phyloP scores from a whole-genome alignment of 2,113 vertebrate species.

The Microtus pennsylvanicus region DNA sequence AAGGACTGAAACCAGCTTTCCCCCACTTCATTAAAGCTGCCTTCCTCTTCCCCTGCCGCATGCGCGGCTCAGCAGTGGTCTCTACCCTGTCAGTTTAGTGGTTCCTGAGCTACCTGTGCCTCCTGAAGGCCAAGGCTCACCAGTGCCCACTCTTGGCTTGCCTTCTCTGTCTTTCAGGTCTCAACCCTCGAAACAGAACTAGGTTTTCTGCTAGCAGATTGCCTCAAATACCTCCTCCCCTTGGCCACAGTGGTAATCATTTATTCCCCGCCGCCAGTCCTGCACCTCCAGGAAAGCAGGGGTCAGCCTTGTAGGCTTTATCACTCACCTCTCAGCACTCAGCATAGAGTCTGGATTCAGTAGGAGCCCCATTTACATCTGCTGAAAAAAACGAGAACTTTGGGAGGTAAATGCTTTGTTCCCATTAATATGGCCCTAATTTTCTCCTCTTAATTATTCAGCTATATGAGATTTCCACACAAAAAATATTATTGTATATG shows the following conservation, averaged over 20 bases:
- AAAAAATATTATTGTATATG: not conserved
- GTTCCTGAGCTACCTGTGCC: not conserved
- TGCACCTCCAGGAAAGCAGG: not conserved
- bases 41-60: not conserved
- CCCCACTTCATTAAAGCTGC: not conserved
- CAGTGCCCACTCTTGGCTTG: not conserved
- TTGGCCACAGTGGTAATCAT: not conserved
- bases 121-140: not conserved
- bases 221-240: not conserved
- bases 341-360: not conserved
- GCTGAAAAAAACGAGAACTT: not conserved
- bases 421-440: not conserved
- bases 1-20: not conserved
- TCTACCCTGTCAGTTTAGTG: not conserved
- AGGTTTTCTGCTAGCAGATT: not conserved
- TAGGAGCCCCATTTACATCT: slow-evolving; percentile 1
- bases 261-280: not conserved
- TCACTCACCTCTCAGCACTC: not conserved
- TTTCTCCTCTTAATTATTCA: not conserved
- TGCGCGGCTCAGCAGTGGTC: not conserved
- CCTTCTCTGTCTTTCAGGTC: not conserved
- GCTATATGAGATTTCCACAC: not conserved
- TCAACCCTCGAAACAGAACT: not conserved
- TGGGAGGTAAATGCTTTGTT: not conserved
- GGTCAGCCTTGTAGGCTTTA: no score